These are phyloP conservation scores for Hafferia zeledoni DNA, from an alignment of 2,797 vertebrate genomes.

Conservation along the genomic window DNA sequence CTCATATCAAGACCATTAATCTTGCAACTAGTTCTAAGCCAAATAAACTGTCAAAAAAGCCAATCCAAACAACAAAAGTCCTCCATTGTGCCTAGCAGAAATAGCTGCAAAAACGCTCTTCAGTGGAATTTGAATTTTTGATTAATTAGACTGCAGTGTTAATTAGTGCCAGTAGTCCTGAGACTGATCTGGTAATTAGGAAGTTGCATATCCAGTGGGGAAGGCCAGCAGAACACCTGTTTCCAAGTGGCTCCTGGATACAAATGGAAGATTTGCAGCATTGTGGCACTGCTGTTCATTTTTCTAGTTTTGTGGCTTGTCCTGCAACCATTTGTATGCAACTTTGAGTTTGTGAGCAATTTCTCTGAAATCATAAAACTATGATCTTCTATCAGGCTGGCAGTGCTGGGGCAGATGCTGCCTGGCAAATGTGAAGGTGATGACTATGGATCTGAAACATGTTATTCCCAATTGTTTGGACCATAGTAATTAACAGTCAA, in stretches of 20 bases:
- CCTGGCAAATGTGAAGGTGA: neutral
- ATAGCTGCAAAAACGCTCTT: conserved; percentile 23
- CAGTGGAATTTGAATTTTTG: conserved; percentile 51
- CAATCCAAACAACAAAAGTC: neutral
- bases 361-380: neutral
- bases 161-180: conserved; percentile 66
- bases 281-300: neutral
- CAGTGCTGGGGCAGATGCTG: neutral
- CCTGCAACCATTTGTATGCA: neutral
- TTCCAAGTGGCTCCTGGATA: neutral
- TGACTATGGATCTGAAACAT: neutral
- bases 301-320: neutral
- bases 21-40: neutral
- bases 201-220: conserved; percentile 18
- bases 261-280: neutral
- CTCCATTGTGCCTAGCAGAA: conserved; percentile 25
- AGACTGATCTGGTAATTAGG: conserved; percentile 59
- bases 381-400: neutral
- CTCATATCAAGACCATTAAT: conserved; percentile 20
- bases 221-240: conserved; percentile 42
- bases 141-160: conserved; percentile 66
- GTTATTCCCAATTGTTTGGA: neutral
- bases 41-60: neutral
- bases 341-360: neutral
- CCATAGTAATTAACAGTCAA: neutral